Evolutionary conservation across 2,888 invertebrate genomes (phyloP).

Genomic region (Deroplatys truncata): DNA sequence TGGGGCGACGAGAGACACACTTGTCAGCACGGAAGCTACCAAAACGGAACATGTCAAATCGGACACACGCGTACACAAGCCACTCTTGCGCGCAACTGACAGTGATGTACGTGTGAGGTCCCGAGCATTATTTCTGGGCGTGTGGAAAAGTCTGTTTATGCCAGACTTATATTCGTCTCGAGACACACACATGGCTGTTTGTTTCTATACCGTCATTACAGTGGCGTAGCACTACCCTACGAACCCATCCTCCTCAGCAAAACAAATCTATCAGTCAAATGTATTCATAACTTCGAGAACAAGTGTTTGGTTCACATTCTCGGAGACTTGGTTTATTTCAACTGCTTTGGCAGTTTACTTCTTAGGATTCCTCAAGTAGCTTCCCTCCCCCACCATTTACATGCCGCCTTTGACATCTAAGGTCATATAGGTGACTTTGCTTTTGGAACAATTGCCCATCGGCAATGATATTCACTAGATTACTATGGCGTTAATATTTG

Average conservation of each 20-base stretch:
- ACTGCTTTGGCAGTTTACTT: too few relatives aligned
- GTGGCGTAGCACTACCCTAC: not conserved
- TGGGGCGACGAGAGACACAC: not conserved
- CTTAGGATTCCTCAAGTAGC: too few relatives aligned
- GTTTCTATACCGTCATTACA: not conserved
- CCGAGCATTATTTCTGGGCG: constrained; percentile 12
- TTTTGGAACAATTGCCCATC: too few relatives aligned
- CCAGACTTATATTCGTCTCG: constrained; percentile 6
- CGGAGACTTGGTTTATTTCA: too few relatives aligned
- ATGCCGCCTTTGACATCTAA: too few relatives aligned
- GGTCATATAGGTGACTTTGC: too few relatives aligned
- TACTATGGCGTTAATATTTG: too few relatives aligned
- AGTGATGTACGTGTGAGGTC: constrained; percentile 1
- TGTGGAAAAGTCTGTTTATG: not conserved
- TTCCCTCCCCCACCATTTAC: too few relatives aligned
- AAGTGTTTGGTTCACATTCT: too few relatives aligned
- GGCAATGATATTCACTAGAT: too few relatives aligned
- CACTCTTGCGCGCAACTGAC: not conserved
- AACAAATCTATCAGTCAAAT: too few relatives aligned
- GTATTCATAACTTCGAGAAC: too few relatives aligned
- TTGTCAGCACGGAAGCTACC: not conserved
- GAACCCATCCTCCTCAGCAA: not conserved
- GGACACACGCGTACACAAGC: not conserved
- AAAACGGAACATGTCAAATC: not conserved
- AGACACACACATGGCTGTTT: not conserved